These are phyloP conservation scores for Sphaeridia pumilis DNA, from an alignment of 2,888 invertebrate genomes.

Conservation along the genomic window DNA sequence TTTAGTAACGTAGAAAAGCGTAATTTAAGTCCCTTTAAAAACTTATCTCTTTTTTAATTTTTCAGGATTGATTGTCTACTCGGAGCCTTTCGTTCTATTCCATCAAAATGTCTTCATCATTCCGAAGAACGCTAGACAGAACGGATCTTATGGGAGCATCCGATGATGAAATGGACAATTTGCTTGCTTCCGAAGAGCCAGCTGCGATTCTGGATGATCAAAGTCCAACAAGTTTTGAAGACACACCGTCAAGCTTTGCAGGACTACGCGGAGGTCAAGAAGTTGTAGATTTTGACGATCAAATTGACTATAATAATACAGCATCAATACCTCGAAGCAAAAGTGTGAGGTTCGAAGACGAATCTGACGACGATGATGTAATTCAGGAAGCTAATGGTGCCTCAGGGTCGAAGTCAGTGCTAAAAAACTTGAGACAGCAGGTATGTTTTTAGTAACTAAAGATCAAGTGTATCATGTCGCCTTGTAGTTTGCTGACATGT, in stretches of 20 bases:
- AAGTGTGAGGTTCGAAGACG: conserved; percentile 32
- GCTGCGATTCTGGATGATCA: not conserved
- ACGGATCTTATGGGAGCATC: conserved; percentile 26
- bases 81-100: no score
- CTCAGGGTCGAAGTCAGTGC: no score
- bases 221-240: not conserved
- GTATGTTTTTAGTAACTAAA: not conserved
- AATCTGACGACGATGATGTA: conserved; percentile 17
- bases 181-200: conserved; percentile 18
- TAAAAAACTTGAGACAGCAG: not conserved
- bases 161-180: conserved; percentile 34
- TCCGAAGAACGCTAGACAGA: not conserved
- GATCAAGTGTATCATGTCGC: not conserved
- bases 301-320: no score
- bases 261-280: conserved; percentile 5
- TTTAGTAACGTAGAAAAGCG: no score
- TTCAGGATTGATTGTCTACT: no score
- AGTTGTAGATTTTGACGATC: conserved; percentile 25
- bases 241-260: not conserved
- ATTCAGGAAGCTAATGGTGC: no score
- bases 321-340: conserved; percentile 32
- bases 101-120: not conserved
- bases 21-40: no score
- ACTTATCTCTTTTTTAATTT: no score
- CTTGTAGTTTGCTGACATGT: not conserved